Evolutionary conservation across 2,888 invertebrate species (phyloP).

Genomic region (Andrena hattorfiana): DNA sequence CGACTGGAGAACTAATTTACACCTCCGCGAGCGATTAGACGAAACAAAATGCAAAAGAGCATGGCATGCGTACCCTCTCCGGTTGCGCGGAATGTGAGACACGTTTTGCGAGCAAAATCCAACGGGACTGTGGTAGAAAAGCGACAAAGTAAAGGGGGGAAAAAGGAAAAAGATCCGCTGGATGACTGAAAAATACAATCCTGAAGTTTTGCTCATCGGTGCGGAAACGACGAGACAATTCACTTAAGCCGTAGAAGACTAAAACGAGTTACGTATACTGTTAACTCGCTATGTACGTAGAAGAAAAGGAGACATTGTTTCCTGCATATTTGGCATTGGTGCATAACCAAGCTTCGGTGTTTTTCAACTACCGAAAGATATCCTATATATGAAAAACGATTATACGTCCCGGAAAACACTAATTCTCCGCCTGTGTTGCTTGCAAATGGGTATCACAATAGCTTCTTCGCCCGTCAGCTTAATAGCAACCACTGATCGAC

Average conservation of each 20-base stretch:
- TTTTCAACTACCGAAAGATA: too few relatives aligned
- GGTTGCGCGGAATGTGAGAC: constrained; percentile 44
- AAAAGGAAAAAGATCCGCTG: background rate
- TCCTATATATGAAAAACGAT: too few relatives aligned
- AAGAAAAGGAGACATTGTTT: background rate
- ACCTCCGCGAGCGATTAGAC: constrained; percentile 37
- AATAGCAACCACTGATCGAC: background rate
- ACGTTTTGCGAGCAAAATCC: constrained; percentile 45
- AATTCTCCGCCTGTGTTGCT: background rate
- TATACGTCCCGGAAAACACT: background rate
- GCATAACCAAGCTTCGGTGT: too few relatives aligned
- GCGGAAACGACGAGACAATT: constrained; percentile 55
- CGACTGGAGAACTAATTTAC: constrained; percentile 22
- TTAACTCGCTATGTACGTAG: background rate
- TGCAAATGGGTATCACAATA: background rate
- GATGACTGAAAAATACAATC: constrained; percentile 20
- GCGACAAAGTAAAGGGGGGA: constrained; percentile 12
- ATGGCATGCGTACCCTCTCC: constrained; percentile 18
- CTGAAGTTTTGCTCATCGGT: constrained; percentile 34
- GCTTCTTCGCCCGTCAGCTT: too few relatives aligned
- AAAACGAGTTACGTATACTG: constrained; percentile 2
- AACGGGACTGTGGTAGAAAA: constrained; percentile 48
- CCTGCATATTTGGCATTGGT: background rate
- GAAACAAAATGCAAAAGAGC: constrained; percentile 36
- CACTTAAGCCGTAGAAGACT: constrained; percentile 26